Evolutionary conservation across 2,797 vertebrate genomes (phyloP), one percentile per base, ranked within the genome.

Genomic region (Scolopax rusticola): DNA sequence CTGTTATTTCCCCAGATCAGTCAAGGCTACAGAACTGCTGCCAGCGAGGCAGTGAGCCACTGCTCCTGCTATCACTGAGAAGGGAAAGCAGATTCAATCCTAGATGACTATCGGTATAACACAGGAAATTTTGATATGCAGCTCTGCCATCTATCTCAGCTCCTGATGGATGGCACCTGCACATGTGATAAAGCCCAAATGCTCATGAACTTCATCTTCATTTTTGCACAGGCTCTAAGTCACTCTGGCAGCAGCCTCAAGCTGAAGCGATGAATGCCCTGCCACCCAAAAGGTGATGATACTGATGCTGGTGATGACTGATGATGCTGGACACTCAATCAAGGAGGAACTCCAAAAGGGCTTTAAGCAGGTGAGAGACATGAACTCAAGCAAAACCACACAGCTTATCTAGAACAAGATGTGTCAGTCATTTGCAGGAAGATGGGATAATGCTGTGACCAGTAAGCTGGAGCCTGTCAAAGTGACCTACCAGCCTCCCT

Each of bases 201-300:
- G 33, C 53, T 83, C 36, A 45, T 47, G 8, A 84, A 17, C 65
- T 73, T 50, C 63, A 81, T n/a, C 64, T 68, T 82, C 73, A 41
- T 69, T 73, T 87, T 5, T 74, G 56, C 90, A 71, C 69, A 76
- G 65, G 14, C 32, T 64, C 28, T 4, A 9, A 28, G 51, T 74
- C 63, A 56, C 23, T 45, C 0, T 0, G 38, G 78, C 69, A 87
- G 48, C 1, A 2, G n/a, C 70, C 19, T 21, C 0, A 0, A 63
- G 77, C 19, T 1, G 1, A 9, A 53, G 51, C 1, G 3, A 59
- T 12, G 67, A 57, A 79, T 48, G 17, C 8, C 16, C 50, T 76
- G 78, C 57, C 64, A 33, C 45, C 32, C 8, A 32, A 64, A 84
- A 74, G 47, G 61, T 36, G 36, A 36, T 36, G 36, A 36, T 36